Percentiles rank a stretch among this genome's conserved stretches.
Conservation (phyloP, 2,797 vertebrate genomes). For the Syncerus caffer region DNA sequence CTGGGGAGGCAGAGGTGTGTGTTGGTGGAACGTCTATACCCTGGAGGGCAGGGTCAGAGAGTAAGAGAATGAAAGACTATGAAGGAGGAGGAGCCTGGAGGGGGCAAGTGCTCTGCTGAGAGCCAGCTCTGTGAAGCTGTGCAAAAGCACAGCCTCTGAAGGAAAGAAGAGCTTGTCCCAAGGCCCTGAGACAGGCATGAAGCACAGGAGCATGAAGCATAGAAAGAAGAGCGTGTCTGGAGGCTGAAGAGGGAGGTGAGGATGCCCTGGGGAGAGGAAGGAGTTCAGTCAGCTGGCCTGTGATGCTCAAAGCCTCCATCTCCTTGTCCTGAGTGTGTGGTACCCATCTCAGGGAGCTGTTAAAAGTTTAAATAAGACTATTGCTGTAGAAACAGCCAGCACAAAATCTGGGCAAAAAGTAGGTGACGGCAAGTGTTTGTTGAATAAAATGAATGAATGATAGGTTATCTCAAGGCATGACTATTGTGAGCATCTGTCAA, state of each 20-base stretch:
- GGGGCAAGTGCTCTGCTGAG: fast-evolving
- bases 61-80: fast-evolving
- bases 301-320: not conserved
- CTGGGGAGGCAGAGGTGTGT: fast-evolving
- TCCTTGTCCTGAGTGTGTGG: too few relatives aligned
- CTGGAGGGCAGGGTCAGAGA: fast-evolving
- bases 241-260: fast-evolving
- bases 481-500: too few relatives aligned
- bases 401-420: too few relatives aligned
- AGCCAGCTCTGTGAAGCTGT: too few relatives aligned
- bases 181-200: not conserved
- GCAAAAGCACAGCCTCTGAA: not conserved
- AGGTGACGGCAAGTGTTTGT: not conserved
- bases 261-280: not conserved
- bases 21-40: fast-evolving
- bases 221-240: not conserved
- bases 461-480: not conserved
- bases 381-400: not conserved
- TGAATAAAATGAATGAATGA: too few relatives aligned
- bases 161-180: not conserved
- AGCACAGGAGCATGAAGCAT: not conserved
- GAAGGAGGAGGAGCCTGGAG: too few relatives aligned
- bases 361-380: too few relatives aligned
- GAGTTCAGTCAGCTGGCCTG: not conserved
- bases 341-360: fast-evolving